These are phyloP conservation scores for Pycnomerus fuliginosus DNA, from an alignment of 2,888 invertebrate species.

Conservation along the genomic window DNA sequence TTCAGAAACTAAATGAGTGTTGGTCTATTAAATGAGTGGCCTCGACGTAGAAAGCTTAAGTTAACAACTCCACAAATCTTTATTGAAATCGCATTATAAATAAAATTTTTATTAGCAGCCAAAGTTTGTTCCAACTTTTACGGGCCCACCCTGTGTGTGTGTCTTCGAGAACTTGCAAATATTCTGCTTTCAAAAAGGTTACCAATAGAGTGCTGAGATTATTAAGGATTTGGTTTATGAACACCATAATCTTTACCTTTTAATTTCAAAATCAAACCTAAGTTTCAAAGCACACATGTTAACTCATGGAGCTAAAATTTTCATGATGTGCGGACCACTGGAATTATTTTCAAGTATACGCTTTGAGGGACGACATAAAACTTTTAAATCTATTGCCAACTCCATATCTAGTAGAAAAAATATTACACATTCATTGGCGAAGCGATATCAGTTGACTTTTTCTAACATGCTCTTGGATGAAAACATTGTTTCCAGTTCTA, in stretches of 20 bases:
- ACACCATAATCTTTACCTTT: slow-evolving; percentile 4
- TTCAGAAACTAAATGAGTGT: too few species aligned
- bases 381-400: slow-evolving; percentile 4
- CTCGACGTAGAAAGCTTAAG: too few species aligned
- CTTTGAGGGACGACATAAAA: slow-evolving; percentile 5
- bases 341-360: background rate
- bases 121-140: too few species aligned
- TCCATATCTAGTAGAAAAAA: background rate
- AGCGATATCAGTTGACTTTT: background rate
- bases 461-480: background rate
- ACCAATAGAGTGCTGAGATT: background rate
- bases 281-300: slow-evolving; percentile 6
- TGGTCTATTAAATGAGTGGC: too few species aligned
- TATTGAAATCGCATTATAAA: too few species aligned
- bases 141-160: too few species aligned
- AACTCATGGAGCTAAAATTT: slow-evolving; percentile 1
- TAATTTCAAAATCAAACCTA: background rate
- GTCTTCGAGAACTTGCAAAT: slow-evolving; percentile 4
- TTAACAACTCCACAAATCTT: too few species aligned
- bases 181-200: slow-evolving; percentile 2
- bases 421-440: background rate
- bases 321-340: slow-evolving; percentile 4
- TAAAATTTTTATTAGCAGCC: too few species aligned
- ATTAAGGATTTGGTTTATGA: background rate
- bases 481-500: too few species aligned